phyloP scores from a whole-genome alignment of 1,140 invertebrate species.

The Protaetia brevitarsis region DNA sequence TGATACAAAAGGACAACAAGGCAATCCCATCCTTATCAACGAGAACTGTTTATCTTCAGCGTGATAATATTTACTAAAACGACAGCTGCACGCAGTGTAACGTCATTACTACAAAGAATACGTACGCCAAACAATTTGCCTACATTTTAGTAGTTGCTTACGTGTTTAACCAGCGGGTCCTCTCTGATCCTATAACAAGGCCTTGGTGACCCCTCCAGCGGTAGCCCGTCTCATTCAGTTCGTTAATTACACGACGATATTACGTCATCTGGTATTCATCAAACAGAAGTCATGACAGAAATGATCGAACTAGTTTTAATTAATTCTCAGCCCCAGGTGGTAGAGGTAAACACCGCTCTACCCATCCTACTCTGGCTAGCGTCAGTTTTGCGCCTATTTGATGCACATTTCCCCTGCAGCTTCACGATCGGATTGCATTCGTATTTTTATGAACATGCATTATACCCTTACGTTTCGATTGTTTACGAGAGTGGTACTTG shows the following conservation, averaged over 20 bases:
- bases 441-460: background rate
- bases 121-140: constrained; percentile 1
- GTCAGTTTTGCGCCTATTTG: background rate
- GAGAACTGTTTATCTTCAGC: background rate
- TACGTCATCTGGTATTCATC: constrained; percentile 21
- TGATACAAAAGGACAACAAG: constrained; percentile 4
- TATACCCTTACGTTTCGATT: background rate
- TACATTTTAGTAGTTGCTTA: constrained; percentile 12
- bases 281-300: constrained; percentile 15
- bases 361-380: background rate
- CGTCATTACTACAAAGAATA: background rate
- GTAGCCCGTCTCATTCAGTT: constrained; percentile 5
- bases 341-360: constrained; percentile 9
- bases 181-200: constrained; percentile 18
- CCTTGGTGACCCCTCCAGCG: background rate
- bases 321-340: constrained; percentile 20
- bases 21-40: background rate
- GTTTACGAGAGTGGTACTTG: background rate
- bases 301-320: constrained; percentile 23
- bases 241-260: constrained; percentile 11
- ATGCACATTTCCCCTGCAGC: constrained; percentile 12
- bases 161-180: constrained; percentile 13
- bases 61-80: constrained; percentile 13
- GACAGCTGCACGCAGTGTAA: constrained; percentile 1
- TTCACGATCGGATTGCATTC: background rate